phyloP scores from a whole-genome alignment of 1,140 invertebrate genomes.

The Laodelphax striatellus region DNA sequence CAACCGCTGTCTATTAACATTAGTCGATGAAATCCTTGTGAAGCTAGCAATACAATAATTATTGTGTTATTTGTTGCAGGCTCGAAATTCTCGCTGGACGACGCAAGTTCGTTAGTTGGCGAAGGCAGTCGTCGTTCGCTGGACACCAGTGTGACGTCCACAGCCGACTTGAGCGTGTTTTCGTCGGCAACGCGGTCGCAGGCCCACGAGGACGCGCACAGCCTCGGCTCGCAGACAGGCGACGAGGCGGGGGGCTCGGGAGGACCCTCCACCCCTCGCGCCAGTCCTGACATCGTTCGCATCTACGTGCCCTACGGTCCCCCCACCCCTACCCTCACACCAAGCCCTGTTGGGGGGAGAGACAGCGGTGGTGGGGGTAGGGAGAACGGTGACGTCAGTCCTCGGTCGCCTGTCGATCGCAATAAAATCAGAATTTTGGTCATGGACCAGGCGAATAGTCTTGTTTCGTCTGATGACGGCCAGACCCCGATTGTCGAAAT shows the following conservation, averaged over 20 bases:
- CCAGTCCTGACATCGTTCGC: slow-evolving; percentile 54
- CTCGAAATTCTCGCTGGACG: slow-evolving; percentile 54
- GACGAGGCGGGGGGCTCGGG: slow-evolving; percentile 42
- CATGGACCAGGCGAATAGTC: slow-evolving; percentile 9
- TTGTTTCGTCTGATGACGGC: slow-evolving; percentile 12
- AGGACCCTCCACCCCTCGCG: slow-evolving; percentile 47
- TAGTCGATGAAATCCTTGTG: no score
- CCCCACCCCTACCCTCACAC: slow-evolving; percentile 20
- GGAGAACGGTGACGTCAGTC: slow-evolving; percentile 14
- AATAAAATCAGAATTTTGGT: slow-evolving; percentile 21
- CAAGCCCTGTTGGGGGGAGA: not conserved
- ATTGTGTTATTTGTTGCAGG: slow-evolving; percentile 29
- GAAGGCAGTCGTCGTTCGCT: slow-evolving; percentile 60
- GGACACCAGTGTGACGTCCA: slow-evolving; percentile 71
- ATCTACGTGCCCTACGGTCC: slow-evolving; percentile 62
- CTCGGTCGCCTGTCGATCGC: slow-evolving; percentile 10
- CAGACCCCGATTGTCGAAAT: slow-evolving; percentile 19
- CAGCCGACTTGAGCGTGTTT: slow-evolving; percentile 66
- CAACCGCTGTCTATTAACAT: no score
- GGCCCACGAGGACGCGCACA: slow-evolving; percentile 53
- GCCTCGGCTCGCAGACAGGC: slow-evolving; percentile 50
- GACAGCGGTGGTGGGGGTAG: no score
- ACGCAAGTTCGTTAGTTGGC: slow-evolving; percentile 46
- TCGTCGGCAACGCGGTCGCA: slow-evolving; percentile 59
- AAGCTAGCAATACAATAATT: no score